These are phyloP conservation scores for Yponomeuta cagnagella DNA, from an alignment of 2,888 invertebrate genomes.

Conservation along the genomic window DNA sequence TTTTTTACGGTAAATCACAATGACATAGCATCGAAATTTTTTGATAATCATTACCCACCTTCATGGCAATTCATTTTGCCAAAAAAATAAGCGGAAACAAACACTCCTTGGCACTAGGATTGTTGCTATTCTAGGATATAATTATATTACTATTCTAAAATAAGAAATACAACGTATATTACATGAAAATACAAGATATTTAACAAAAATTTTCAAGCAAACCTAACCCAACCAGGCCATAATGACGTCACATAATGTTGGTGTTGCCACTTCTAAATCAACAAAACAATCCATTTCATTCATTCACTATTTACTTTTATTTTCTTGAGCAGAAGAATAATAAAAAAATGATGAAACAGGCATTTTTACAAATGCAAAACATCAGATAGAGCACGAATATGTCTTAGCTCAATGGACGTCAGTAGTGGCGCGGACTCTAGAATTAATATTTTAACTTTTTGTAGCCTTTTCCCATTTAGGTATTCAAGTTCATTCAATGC, in stretches of 20 bases:
- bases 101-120: conserved; percentile 67
- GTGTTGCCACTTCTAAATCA: conserved; percentile 6
- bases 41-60: conserved; percentile 84
- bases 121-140: conserved; percentile 67
- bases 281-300: background rate
- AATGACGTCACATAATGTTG: conserved; percentile 73
- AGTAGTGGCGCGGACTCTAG: too few relatives aligned
- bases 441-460: too few relatives aligned
- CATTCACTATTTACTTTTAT: background rate
- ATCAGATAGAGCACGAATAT: too few relatives aligned
- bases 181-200: conserved; percentile 78
- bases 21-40: conserved; percentile 71
- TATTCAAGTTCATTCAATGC: too few relatives aligned
- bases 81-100: conserved; percentile 62
- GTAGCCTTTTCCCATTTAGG: too few relatives aligned
- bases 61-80: conserved; percentile 95
- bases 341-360: too few relatives aligned
- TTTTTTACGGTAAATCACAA: conserved; percentile 46
- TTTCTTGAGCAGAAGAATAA: too few relatives aligned
- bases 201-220: conserved; percentile 81
- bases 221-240: conserved; percentile 84
- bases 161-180: conserved; percentile 76
- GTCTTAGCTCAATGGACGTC: too few relatives aligned
- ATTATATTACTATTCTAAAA: conserved; percentile 72
- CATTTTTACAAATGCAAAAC: too few relatives aligned